Conservation (phyloP, 2,888 invertebrate species). For the Cryptosula pallasiana region DNA sequence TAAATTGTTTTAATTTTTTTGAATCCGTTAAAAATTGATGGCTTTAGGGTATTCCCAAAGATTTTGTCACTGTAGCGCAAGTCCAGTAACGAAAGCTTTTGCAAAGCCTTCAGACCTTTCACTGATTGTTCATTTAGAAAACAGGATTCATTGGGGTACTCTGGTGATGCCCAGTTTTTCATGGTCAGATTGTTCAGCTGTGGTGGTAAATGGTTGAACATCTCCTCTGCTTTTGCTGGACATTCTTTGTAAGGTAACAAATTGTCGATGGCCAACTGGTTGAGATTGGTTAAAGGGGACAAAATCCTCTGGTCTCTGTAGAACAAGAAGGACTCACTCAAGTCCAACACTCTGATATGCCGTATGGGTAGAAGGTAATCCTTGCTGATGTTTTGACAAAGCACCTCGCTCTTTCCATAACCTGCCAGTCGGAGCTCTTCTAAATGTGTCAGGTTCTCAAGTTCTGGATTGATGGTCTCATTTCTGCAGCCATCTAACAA, state of each 20-base stretch:
- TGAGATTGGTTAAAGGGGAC: neutral
- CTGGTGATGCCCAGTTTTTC: neutral
- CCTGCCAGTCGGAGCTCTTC: neutral
- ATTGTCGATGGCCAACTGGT: neutral
- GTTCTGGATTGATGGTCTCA: neutral
- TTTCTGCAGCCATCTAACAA: slow-evolving; percentile 2
- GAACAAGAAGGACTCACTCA: neutral
- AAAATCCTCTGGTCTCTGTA: neutral
- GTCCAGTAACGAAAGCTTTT: neutral
- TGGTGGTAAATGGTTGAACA: neutral
- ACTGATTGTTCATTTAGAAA: neutral
- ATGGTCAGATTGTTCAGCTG: neutral
- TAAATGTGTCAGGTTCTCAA: neutral
- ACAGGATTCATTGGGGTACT: neutral
- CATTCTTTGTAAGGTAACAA: neutral
- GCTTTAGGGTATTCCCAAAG: neutral
- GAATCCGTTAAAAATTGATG: slow-evolving; percentile 9
- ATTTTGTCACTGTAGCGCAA: slow-evolving; percentile 4
- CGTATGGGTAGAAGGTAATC: neutral
- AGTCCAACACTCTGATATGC: neutral
- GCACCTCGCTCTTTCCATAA: neutral
- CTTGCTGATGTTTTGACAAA: neutral
- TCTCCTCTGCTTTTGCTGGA: neutral
- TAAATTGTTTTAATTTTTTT: neutral
- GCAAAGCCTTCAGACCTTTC: neutral